Conservation (phyloP, 2,113 vertebrate species). For the Gymnarchus niloticus region DNA sequence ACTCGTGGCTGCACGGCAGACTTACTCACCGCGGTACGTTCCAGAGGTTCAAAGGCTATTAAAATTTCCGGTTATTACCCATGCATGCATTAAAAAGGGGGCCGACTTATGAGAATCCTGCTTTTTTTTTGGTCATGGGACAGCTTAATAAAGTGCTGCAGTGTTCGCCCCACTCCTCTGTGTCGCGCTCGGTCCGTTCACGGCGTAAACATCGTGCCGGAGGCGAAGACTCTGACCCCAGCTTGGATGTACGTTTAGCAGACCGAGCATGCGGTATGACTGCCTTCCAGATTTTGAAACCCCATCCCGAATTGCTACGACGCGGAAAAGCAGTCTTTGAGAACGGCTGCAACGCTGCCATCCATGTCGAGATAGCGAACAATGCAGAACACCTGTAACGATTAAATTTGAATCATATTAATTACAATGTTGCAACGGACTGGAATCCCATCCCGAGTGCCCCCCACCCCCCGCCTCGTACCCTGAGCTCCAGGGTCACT, state of each 20-base stretch:
- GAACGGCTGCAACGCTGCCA: no score
- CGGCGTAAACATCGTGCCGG: background rate
- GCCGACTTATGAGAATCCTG: no score
- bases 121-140: no score
- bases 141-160: background rate
- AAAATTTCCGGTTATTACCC: background rate
- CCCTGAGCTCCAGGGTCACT: background rate
- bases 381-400: background rate
- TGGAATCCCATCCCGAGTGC: background rate
- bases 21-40: background rate
- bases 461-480: background rate
- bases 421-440: background rate
- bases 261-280: no score
- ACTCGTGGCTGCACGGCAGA: background rate
- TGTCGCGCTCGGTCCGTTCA: background rate
- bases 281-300: no score
- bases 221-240: background rate
- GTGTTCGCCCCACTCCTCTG: background rate
- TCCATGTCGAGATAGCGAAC: background rate
- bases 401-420: no score
- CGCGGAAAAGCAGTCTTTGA: no score
- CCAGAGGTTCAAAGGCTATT: background rate
- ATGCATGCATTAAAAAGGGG: background rate
- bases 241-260: no score
- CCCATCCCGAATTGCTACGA: no score